Base-by-base conservation (phyloP, 2,888 invertebrate genomes). In the Exocentrus adspersus region DNA sequence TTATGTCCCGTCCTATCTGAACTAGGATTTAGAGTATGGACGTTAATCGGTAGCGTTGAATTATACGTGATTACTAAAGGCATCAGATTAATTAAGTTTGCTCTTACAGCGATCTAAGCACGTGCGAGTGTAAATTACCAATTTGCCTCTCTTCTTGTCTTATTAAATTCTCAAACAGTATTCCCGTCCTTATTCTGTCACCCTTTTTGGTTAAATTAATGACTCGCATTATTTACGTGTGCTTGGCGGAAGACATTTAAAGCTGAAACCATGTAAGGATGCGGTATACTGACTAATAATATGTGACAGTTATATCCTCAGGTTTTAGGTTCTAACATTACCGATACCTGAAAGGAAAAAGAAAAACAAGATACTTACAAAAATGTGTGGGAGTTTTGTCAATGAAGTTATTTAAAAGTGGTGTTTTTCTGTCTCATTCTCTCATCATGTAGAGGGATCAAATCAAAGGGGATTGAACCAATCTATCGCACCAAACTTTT, bases 201-300 rank as follows among this genome's bases (percentile, higher is more conserved):
- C 37, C 37, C 37, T n/a, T 37, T 37, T 37, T 37, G 37, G n/a
- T 37, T n/a, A 37, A 12, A 37, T n/a, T 37, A 37, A 37, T 37
- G n/a, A 14, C 37, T 5, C 4, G 12, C 37, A 37, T 37, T 37
- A 37, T n/a, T 37, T 37, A 12, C 14, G 12, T 5, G 10, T 37
- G 12, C 24, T 3, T 24, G 24, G 4, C 7, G 24, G 24, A 24
- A 24, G 24, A 37, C 12, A 37, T 37, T 37, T 12, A 6, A 12
- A 7, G 37, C 37, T 3, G n/a, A 37, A n/a, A n/a, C n/a, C n/a
- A 37, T 37, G 37, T n/a, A 1, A 4, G 37, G 1, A 5, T 37
- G 12, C 2, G 12, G 37, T 2, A n/a, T 37, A n/a, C 37, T 37
- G 12, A 12, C 12, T 37, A 24, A 24, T 24, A 5, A 24, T 24